Conservation (phyloP, 2,888 invertebrate genomes). For the Pardosa pseudoannulata region DNA sequence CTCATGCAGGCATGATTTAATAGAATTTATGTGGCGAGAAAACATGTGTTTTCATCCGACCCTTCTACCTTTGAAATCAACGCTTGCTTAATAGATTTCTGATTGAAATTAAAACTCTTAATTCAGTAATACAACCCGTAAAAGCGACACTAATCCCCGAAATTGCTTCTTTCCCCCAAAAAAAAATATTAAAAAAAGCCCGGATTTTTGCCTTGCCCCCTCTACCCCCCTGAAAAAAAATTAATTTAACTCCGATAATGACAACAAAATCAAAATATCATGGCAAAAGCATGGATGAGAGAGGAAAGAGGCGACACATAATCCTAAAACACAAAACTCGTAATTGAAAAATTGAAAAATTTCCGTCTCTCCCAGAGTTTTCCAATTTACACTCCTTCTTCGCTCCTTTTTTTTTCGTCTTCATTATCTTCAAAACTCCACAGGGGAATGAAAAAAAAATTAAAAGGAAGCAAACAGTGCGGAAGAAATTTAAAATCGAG, state of each 20-base stretch:
- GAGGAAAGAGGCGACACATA: background rate
- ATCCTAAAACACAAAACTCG: conserved; percentile 11
- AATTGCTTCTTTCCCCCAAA: background rate
- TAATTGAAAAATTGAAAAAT: conserved; percentile 7
- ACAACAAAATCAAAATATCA: conserved; percentile 14
- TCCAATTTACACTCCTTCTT: background rate
- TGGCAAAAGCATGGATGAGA: background rate
- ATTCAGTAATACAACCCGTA: background rate
- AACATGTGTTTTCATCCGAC: background rate
- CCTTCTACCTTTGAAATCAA: background rate
- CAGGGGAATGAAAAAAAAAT: background rate
- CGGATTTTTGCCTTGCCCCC: conserved; percentile 3
- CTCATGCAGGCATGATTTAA: no score
- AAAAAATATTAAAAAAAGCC: background rate
- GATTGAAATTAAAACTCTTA: conserved; percentile 17
- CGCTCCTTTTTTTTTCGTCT: background rate
- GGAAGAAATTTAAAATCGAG: conserved; percentile 17
- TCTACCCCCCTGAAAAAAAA: no score
- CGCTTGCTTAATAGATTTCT: background rate
- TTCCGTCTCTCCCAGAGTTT: background rate
- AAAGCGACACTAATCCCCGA: background rate
- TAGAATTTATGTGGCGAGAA: no score
- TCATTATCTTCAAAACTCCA: background rate
- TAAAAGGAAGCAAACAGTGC: conserved; percentile 2
- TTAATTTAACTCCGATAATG: conserved; percentile 13